Percentiles rank a stretch among this genome's conserved stretches.
phyloP scores from a whole-genome alignment of 2,888 invertebrate species.

The Apodemia zela region DNA sequence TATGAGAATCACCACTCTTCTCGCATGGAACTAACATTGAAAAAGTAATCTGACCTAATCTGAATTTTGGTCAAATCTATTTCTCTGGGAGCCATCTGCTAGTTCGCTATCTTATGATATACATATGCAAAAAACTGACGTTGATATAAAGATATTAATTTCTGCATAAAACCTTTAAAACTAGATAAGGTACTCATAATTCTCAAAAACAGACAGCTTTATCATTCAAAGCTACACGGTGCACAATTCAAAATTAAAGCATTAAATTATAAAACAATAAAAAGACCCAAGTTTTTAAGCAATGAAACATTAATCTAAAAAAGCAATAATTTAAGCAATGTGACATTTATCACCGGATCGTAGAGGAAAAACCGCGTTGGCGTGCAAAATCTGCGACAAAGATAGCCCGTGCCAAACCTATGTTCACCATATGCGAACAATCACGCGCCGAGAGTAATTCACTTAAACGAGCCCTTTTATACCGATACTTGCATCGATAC shows the following conservation, averaged over 20 bases:
- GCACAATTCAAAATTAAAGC: background rate
- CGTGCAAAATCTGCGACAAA: constrained; percentile 32
- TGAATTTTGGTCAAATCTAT: no score
- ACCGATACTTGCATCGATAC: constrained; percentile 28
- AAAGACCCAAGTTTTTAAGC: constrained; percentile 10
- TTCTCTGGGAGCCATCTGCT: no score
- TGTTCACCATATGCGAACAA: constrained; percentile 34
- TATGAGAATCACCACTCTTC: no score
- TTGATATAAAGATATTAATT: no score
- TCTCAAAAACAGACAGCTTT: no score
- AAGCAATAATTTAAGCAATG: constrained; percentile 24
- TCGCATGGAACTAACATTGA: no score
- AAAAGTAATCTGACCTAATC: no score
- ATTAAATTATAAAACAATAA: constrained; percentile 6
- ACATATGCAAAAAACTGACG: no score
- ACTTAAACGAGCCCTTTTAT: constrained; percentile 35
- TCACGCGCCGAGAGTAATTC: constrained; percentile 29
- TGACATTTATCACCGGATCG: constrained; percentile 30
- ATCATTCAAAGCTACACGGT: no score
- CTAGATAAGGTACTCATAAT: no score
- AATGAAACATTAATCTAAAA: constrained; percentile 15
- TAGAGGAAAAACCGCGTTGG: constrained; percentile 38
- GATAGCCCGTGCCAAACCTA: constrained; percentile 35
- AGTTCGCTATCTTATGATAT: no score
- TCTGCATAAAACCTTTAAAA: no score